Percentiles rank a stretch among this genome's conserved stretches.
These are phyloP conservation scores for Drymodes brunneopygia DNA, from an alignment of 2,113 vertebrate genomes.

Conservation along the genomic window DNA sequence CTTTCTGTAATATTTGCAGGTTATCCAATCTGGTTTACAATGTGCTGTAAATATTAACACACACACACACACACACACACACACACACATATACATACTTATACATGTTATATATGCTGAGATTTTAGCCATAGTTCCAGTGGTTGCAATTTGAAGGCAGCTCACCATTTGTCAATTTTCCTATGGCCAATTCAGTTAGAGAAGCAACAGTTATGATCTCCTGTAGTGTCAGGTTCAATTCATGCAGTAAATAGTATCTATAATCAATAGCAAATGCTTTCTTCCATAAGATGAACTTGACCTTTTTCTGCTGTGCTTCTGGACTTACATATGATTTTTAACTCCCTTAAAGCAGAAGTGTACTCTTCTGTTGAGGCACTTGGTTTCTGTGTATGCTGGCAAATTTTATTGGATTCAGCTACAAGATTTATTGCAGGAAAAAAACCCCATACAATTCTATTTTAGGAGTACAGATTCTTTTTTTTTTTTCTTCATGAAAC, in stretches of 20 bases:
- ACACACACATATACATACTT: fast-evolving
- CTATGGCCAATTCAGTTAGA: background rate
- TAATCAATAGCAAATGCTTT: background rate
- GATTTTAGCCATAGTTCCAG: background rate
- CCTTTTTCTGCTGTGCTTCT: background rate
- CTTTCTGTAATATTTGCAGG: background rate
- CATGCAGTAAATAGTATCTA: background rate
- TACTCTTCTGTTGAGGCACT: background rate
- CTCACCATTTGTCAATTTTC: background rate
- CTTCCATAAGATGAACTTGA: background rate
- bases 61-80: background rate
- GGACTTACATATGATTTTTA: background rate
- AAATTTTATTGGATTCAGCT: background rate
- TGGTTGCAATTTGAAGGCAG: background rate
- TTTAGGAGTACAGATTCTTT: background rate
- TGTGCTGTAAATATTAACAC: background rate
- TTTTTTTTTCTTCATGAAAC: background rate
- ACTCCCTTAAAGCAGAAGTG: background rate
- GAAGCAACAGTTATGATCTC: background rate
- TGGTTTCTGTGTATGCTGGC: background rate
- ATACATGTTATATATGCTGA: fast-evolving
- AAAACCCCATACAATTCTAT: background rate
- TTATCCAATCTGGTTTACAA: background rate
- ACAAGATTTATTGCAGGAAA: background rate
- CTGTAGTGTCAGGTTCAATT: background rate